These are phyloP conservation scores for Aethes cnicana DNA, from an alignment of 2,888 invertebrate species.

Conservation along the genomic window DNA sequence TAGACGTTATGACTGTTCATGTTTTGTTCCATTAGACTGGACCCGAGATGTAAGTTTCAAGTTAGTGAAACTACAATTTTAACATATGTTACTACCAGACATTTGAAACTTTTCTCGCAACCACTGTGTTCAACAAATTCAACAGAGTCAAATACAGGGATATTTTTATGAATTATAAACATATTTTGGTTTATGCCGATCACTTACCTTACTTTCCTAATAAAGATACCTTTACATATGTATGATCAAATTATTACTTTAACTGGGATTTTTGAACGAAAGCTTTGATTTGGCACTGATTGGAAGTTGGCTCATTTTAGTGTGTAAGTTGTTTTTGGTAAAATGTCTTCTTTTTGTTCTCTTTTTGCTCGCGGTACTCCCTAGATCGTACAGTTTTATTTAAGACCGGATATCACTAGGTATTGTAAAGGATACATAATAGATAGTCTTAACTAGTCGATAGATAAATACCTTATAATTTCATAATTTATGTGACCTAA, in stretches of 20 bases:
- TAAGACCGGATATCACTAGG: slow-evolving; percentile 36
- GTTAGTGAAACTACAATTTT: slow-evolving; percentile 7
- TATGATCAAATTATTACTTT: slow-evolving; percentile 1
- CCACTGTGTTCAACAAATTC: slow-evolving; percentile 75
- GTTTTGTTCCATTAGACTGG: not conserved
- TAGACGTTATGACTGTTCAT: slow-evolving; percentile 14
- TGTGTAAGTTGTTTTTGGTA: slow-evolving; percentile 53
- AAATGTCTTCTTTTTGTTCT: slow-evolving; percentile 43
- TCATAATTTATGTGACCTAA: slow-evolving; percentile 54
- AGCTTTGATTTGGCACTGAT: slow-evolving; percentile 80
- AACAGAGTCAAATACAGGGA: slow-evolving; percentile 81
- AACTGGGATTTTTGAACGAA: slow-evolving; percentile 44
- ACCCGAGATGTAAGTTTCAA: slow-evolving; percentile 3
- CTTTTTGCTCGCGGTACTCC: slow-evolving; percentile 63
- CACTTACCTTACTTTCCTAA: no score
- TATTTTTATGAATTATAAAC: slow-evolving; percentile 71
- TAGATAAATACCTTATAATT: slow-evolving; percentile 52
- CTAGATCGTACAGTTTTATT: slow-evolving; percentile 45
- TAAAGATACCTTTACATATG: no score
- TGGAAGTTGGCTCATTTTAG: slow-evolving; percentile 70
- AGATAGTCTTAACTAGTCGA: slow-evolving; percentile 55
- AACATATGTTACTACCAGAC: slow-evolving; percentile 37
- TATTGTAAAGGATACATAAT: slow-evolving; percentile 39
- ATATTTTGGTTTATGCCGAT: slow-evolving; percentile 9
- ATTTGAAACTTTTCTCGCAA: slow-evolving; percentile 60